A percentile compares a stretch with the other conserved stretches of the same genome.
phyloP scores from a whole-genome alignment of 2,113 vertebrate species.

The Pyxicephalus adspersus region DNA sequence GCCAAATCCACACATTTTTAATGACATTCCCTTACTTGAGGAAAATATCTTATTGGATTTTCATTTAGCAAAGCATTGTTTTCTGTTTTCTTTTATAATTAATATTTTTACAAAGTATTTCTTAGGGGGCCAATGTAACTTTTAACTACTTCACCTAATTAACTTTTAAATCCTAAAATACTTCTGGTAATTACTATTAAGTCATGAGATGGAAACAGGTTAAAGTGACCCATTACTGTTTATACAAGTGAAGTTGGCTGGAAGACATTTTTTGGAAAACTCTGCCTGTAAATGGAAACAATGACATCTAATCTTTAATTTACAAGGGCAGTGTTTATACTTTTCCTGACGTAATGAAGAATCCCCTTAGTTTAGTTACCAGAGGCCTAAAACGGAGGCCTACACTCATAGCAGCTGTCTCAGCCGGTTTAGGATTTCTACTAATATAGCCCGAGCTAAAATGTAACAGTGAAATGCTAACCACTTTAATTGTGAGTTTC shows the following conservation, averaged over 20 bases:
- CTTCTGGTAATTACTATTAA: neutral
- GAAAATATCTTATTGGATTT: too few species aligned
- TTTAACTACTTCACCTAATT: too few species aligned
- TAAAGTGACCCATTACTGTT: neutral
- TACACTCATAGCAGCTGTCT: slow-evolving; percentile 29
- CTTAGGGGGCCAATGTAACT: too few species aligned
- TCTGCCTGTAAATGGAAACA: neutral
- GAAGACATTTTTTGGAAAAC: too few species aligned
- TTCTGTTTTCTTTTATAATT: too few species aligned
- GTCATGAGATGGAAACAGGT: neutral
- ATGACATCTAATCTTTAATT: slow-evolving; percentile 3
- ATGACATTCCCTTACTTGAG: too few species aligned
- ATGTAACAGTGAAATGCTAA: slow-evolving; percentile 14
- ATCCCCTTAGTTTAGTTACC: neutral
- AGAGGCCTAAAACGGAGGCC: slow-evolving; percentile 16
- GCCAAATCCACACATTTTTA: too few species aligned
- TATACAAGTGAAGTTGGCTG: too few species aligned
- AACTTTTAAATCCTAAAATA: neutral
- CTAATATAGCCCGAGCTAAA: slow-evolving; percentile 18
- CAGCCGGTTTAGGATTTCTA: slow-evolving; percentile 24
- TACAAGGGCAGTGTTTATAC: neutral
- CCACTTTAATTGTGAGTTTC: slow-evolving; percentile 1
- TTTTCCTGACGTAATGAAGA: neutral
- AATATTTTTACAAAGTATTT: too few species aligned
- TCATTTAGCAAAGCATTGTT: too few species aligned